Conservation (phyloP, 2,888 invertebrate genomes). For the Cotesia congregata region DNA sequence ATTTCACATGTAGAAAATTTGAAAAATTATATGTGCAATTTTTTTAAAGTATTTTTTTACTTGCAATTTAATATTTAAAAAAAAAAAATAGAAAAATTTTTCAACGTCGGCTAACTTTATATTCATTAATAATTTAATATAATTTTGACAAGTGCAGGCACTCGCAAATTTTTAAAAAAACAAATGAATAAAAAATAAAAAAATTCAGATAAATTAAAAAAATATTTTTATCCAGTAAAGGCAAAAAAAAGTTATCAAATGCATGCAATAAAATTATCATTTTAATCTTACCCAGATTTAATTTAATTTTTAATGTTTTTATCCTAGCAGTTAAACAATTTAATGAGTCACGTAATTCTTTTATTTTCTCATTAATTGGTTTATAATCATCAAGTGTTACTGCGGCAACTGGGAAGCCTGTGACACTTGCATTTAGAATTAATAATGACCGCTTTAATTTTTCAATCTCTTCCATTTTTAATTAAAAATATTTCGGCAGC, state of each 20-base stretch:
- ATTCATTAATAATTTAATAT: not conserved
- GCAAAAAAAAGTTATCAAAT: no score
- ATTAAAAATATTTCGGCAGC: not conserved
- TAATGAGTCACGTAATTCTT: slow-evolving; percentile 42
- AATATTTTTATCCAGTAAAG: no score
- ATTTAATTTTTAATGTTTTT: slow-evolving; percentile 40
- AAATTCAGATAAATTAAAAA: no score
- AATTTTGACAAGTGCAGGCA: no score
- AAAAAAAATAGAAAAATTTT: no score
- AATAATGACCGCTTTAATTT: slow-evolving; percentile 6
- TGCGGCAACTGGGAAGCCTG: slow-evolving; percentile 49
- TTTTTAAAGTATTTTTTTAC: no score
- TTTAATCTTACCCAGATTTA: slow-evolving; percentile 8
- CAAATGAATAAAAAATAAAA: no score
- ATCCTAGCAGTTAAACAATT: slow-evolving; percentile 43
- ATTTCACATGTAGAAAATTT: no score
- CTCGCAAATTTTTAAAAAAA: no score
- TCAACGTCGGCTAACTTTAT: not conserved
- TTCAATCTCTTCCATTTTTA: slow-evolving; percentile 18
- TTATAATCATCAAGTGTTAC: slow-evolving; percentile 49
- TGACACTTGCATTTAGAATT: slow-evolving; percentile 39
- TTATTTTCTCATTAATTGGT: slow-evolving; percentile 47
- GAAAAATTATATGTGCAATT: no score
- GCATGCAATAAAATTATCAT: not conserved
- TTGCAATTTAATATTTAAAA: no score